Evolutionary conservation across 2,888 invertebrate genomes (phyloP).

Genomic region (Mesorhabditis sp.): DNA sequence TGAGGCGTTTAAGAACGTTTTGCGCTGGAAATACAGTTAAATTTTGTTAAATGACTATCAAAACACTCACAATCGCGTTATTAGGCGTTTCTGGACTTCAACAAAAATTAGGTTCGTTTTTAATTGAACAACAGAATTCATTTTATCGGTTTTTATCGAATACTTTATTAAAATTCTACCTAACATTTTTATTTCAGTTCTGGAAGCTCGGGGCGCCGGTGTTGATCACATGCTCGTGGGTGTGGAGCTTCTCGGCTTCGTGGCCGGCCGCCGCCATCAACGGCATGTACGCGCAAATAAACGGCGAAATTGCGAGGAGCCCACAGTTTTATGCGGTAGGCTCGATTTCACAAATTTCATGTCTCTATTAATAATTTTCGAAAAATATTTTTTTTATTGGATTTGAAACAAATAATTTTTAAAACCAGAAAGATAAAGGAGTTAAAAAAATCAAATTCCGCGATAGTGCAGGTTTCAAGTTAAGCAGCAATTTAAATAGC

Average conservation of each 20-base stretch:
- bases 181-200: too few relatives aligned
- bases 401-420: not conserved
- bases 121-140: too few relatives aligned
- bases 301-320: not conserved
- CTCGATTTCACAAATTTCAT: too few relatives aligned
- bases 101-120: too few relatives aligned
- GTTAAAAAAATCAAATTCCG: not conserved
- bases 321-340: not conserved
- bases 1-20: too few relatives aligned
- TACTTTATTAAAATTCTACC: too few relatives aligned
- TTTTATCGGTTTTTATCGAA: too few relatives aligned
- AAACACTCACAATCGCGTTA: too few relatives aligned
- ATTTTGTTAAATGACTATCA: too few relatives aligned
- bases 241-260: not conserved
- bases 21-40: too few relatives aligned
- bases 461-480: not conserved
- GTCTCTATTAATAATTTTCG: too few relatives aligned
- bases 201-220: not conserved
- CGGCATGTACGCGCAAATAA: not conserved
- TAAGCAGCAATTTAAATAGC: not conserved
- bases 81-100: too few relatives aligned
- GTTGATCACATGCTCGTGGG: not conserved
- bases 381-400: not conserved
- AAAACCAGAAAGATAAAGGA: not conserved
- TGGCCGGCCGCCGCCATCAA: not conserved